These are phyloP conservation scores for Latrodectus hesperus DNA, from an alignment of 2,888 invertebrate genomes.

Conservation along the genomic window DNA sequence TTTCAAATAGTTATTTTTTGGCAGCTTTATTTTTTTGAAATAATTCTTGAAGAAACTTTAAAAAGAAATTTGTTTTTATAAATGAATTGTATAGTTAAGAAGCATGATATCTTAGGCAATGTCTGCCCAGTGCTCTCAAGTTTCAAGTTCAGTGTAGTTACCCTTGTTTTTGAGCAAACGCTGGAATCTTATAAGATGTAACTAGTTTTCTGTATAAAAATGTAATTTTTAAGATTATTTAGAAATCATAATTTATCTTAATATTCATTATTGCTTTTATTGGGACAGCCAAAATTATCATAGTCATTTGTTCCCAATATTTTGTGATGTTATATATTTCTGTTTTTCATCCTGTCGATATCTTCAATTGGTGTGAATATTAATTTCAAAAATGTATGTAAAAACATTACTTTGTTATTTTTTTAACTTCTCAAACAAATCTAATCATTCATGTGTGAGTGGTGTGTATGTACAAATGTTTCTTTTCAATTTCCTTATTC, in stretches of 20 bases:
- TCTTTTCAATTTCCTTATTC: slow-evolving; percentile 62
- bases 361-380: slow-evolving; percentile 67
- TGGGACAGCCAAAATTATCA: slow-evolving; percentile 69
- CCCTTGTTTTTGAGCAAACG: slow-evolving; percentile 66
- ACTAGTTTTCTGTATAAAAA: slow-evolving; percentile 65
- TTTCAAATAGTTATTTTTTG: slow-evolving; percentile 39
- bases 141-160: slow-evolving; percentile 39
- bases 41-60: slow-evolving; percentile 41
- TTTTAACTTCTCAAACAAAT: slow-evolving; percentile 46
- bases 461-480: slow-evolving; percentile 67
- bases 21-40: slow-evolving; percentile 53
- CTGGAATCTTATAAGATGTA: slow-evolving; percentile 64
- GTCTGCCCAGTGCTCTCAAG: slow-evolving; percentile 1
- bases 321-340: slow-evolving; percentile 61
- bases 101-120: not conserved
- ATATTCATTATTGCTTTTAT: slow-evolving; percentile 51
- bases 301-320: slow-evolving; percentile 68
- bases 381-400: slow-evolving; percentile 39
- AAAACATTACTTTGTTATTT: slow-evolving; percentile 45
- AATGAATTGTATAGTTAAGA: not conserved
- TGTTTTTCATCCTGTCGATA: slow-evolving; percentile 52
- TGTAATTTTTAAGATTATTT: slow-evolving; percentile 55
- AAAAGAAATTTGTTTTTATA: slow-evolving; percentile 46
- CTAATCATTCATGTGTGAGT: slow-evolving; percentile 69
- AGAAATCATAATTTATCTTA: slow-evolving; percentile 58